Conservation (phyloP, 2,113 vertebrate genomes). For the Prochilodus magdalenae region DNA sequence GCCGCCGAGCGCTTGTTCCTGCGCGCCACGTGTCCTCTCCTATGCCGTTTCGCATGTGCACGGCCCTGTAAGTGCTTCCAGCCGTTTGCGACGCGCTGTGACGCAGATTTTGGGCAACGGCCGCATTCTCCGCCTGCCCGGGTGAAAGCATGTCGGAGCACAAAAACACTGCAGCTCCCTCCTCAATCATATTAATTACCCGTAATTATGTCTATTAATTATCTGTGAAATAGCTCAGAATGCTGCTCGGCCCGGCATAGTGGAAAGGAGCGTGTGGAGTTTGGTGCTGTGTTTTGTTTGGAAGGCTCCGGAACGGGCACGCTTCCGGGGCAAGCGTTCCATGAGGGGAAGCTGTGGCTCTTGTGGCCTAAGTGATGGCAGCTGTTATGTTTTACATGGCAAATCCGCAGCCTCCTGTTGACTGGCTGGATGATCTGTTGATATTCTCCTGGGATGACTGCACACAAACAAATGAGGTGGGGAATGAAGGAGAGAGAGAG, state of each 20-base stretch:
- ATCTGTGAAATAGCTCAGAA: conserved; percentile 77
- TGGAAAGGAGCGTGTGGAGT: conserved; percentile 30
- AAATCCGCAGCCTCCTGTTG: conserved; percentile 33
- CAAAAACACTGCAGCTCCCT: neutral
- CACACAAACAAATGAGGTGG: conserved; percentile 47
- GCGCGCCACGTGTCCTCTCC: conserved; percentile 66
- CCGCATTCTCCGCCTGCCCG: conserved; percentile 22
- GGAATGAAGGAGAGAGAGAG: conserved; percentile 19
- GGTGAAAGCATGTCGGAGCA: conserved; percentile 31
- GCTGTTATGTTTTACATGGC: conserved; percentile 49
- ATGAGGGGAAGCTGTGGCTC: conserved; percentile 20
- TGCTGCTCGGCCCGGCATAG: conserved; percentile 48
- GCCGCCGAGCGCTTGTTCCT: conserved; percentile 58
- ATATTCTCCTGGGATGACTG: conserved; percentile 24
- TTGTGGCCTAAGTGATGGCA: conserved; percentile 42
- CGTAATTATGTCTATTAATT: conserved; percentile 78
- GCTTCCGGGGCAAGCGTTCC: conserved; percentile 27
- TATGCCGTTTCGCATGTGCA: conserved; percentile 66
- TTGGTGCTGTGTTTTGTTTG: conserved; percentile 39
- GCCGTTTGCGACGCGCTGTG: conserved; percentile 58
- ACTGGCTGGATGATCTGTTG: conserved; percentile 32
- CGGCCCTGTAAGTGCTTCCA: conserved; percentile 74
- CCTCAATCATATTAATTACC: conserved; percentile 70
- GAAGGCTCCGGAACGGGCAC: conserved; percentile 33
- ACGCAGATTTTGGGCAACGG: conserved; percentile 57